These are phyloP conservation scores for Phragmatobia fuliginosa DNA, from an alignment of 2,888 invertebrate genomes.

Conservation along the genomic window DNA sequence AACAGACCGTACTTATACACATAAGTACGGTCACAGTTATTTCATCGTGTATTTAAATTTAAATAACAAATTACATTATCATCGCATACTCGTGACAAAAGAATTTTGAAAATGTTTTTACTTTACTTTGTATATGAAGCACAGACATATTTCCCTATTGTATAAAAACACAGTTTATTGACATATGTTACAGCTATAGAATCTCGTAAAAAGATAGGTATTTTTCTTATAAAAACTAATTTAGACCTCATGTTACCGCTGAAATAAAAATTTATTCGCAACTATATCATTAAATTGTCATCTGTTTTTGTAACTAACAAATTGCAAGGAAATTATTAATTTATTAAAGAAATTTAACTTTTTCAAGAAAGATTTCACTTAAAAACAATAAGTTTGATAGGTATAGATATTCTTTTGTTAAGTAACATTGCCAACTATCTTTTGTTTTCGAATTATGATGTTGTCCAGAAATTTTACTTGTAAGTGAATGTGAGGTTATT, in stretches of 20 bases:
- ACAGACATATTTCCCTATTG: conserved; percentile 33
- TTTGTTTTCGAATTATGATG: not conserved
- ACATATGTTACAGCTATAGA: conserved; percentile 35
- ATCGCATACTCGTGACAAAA: conserved; percentile 30
- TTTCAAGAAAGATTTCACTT: not conserved
- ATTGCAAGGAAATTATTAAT: too few relatives aligned
- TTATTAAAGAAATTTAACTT: too few relatives aligned
- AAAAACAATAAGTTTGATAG: not conserved
- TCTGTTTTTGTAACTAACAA: not conserved
- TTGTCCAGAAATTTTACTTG: not conserved
- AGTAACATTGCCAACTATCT: not conserved
- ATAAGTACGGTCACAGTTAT: too few relatives aligned
- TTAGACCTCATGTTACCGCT: conserved; percentile 35
- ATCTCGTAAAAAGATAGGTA: conserved; percentile 39
- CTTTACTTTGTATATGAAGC: conserved; percentile 16
- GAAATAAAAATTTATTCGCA: not conserved
- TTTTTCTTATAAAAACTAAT: conserved; percentile 33
- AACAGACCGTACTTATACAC: conserved; percentile 4
- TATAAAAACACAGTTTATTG: conserved; percentile 28
- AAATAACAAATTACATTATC: conserved; percentile 24
- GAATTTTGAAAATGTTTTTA: conserved; percentile 20
- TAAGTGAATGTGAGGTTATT: conserved; percentile 28
- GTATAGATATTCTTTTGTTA: not conserved
- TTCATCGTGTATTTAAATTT: conserved; percentile 22
- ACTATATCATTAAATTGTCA: not conserved